Conservation (phyloP, 92 coral and sea anemone species). For the Plumapathes pennacea region DNA sequence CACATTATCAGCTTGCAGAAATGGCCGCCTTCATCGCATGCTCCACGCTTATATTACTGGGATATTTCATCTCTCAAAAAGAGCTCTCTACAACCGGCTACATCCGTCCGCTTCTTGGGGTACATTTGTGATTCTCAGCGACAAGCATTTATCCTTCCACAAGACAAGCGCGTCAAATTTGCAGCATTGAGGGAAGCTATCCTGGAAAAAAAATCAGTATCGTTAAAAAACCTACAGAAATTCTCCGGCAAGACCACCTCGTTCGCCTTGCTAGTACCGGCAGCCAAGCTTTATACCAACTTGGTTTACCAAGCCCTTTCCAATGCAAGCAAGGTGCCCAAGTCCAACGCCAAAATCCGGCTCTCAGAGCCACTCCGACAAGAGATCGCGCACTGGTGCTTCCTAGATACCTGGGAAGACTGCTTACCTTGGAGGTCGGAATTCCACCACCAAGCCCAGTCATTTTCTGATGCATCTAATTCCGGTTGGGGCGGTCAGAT, state of each 20-base stretch:
- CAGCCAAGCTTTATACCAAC: conserved; percentile 31
- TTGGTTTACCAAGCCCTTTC: background rate
- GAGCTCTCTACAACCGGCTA: conserved; percentile 17
- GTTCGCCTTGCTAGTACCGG: conserved; percentile 49
- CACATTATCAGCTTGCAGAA: conserved; percentile 21
- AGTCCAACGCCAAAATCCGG: conserved; percentile 5
- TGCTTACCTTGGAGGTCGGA: conserved; percentile 61
- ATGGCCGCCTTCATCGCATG: conserved; percentile 41
- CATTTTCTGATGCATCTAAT: conserved; percentile 60
- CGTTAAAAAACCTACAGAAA: conserved; percentile 24
- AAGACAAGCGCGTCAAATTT: conserved; percentile 37
- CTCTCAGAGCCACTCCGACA: conserved; percentile 26
- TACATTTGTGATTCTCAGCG: conserved; percentile 34
- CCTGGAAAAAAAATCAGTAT: conserved; percentile 8
- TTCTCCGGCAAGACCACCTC: conserved; percentile 54
- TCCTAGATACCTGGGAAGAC: conserved; percentile 54
- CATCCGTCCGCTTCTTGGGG: conserved; percentile 29
- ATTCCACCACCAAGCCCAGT: conserved; percentile 36
- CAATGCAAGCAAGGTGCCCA: too few relatives aligned
- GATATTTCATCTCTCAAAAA: conserved; percentile 14
- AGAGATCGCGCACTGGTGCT: conserved; percentile 47
- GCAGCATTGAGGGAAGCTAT: conserved; percentile 32
- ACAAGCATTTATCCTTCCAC: conserved; percentile 40
- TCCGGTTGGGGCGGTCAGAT: conserved; percentile 66
- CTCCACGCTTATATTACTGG: conserved; percentile 1